These are phyloP conservation scores for Cynopterus brachyotis DNA, from an alignment of 2,113 vertebrate species.

Conservation along the genomic window DNA sequence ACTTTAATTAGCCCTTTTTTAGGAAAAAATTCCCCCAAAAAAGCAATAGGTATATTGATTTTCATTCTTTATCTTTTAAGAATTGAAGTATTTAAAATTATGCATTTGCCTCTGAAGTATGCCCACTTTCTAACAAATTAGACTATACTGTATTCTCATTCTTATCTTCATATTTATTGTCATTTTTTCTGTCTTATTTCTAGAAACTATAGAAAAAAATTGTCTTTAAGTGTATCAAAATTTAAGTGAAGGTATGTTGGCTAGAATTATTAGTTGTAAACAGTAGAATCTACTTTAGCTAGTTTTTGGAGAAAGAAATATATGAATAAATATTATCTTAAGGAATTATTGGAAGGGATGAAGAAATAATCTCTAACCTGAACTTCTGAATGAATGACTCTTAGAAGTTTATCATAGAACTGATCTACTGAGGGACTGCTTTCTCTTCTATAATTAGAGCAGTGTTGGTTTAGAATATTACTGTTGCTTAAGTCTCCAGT, in stretches of 20 bases:
- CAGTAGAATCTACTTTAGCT: neutral
- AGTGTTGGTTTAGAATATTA: neutral
- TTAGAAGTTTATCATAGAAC: neutral
- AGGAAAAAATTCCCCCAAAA: neutral
- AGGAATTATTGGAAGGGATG: neutral
- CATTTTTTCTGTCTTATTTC: neutral
- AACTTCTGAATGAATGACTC: neutral
- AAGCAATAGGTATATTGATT: neutral
- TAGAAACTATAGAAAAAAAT: neutral
- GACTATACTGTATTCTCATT: neutral
- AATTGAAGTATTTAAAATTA: neutral
- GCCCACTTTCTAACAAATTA: neutral
- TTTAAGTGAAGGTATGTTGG: neutral
- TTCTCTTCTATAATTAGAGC: neutral
- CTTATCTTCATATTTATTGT: neutral
- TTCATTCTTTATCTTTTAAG: neutral
- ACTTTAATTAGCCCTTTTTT: neutral
- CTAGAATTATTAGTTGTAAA: neutral
- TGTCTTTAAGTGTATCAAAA: neutral
- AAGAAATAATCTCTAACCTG: neutral
- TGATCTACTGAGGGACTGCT: neutral
- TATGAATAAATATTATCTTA: neutral
- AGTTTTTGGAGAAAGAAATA: neutral
- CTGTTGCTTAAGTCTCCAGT: neutral
- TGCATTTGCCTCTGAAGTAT: neutral